A percentile compares a stretch with the other conserved stretches of the same genome.
Evolutionary conservation across 1,140 invertebrate genomes (phyloP).

Genomic region (Helicorthomorpha holstii): DNA sequence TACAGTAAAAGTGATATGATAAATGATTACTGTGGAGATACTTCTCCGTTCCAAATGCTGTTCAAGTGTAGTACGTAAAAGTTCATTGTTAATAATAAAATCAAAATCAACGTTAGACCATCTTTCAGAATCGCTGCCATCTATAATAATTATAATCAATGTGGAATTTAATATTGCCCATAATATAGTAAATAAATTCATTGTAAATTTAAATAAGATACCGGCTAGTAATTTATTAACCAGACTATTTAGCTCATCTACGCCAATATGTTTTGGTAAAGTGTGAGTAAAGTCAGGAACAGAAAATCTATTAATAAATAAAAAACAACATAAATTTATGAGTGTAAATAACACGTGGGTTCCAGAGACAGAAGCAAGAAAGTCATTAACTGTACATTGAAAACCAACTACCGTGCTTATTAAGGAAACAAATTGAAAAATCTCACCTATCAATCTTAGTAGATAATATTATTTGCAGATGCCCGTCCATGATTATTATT

Average conservation of each 20-base stretch:
- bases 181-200: conserved; percentile 5
- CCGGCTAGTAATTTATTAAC: conserved; percentile 63
- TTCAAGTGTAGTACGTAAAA: conserved; percentile 45
- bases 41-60: conserved; percentile 22
- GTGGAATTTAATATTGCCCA: background rate
- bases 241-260: conserved; percentile 53
- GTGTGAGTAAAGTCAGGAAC: conserved; percentile 68
- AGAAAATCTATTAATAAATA: conserved; percentile 52
- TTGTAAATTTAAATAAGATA: conserved; percentile 17
- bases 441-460: too few relatives aligned
- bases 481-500: too few relatives aligned
- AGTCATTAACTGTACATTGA: too few relatives aligned
- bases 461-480: too few relatives aligned
- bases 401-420: too few relatives aligned
- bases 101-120: conserved; percentile 53
- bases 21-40: conserved; percentile 21
- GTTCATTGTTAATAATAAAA: conserved; percentile 65
- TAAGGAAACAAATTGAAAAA: too few relatives aligned
- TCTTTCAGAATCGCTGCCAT: background rate
- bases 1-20: background rate
- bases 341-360: too few relatives aligned
- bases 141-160: background rate
- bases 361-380: too few relatives aligned
- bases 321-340: too few relatives aligned
- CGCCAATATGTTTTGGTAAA: conserved; percentile 47